Evolutionary conservation across 2,797 vertebrate genomes (phyloP).

Genomic region (Chelidonichthys spinosus): DNA sequence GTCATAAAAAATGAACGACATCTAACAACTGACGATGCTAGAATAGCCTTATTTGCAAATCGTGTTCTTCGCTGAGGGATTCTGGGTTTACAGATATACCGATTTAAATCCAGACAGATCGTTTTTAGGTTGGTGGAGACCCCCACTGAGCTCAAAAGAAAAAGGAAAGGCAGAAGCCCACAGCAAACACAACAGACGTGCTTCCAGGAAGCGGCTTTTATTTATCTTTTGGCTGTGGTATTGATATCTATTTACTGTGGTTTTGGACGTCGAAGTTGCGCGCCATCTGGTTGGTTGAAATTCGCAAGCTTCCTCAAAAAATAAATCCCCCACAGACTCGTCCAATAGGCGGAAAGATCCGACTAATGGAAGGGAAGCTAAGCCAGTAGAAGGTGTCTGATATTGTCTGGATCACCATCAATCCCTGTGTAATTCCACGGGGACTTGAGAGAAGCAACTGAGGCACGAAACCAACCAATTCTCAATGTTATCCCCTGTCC

Average conservation of each 20-base stretch:
- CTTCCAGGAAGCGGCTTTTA: conserved; percentile 38
- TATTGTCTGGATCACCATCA: conserved; percentile 49
- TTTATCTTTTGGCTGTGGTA: conserved; percentile 53
- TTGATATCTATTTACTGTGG: conserved; percentile 63
- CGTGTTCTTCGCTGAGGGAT: not conserved
- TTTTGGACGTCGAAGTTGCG: conserved; percentile 44
- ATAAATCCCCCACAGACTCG: conserved; percentile 31
- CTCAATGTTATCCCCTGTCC: conserved; percentile 10
- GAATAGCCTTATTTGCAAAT: not conserved
- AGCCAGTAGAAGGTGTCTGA: conserved; percentile 45
- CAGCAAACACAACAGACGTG: conserved; percentile 4
- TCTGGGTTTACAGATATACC: not conserved
- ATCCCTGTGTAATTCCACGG: conserved; percentile 31
- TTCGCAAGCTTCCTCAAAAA: conserved; percentile 40
- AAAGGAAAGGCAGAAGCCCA: conserved; percentile 2
- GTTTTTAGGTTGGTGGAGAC: conserved; percentile 14
- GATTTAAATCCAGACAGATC: conserved; percentile 10
- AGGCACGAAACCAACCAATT: conserved; percentile 18
- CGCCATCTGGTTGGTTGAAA: conserved; percentile 63
- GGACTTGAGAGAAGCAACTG: conserved; percentile 28
- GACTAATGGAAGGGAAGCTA: conserved; percentile 24
- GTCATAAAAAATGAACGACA: not conserved
- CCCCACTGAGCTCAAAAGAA: conserved; percentile 33
- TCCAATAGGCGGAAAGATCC: conserved; percentile 38
- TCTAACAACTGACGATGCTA: not conserved